phyloP scores from a whole-genome alignment of 2,888 invertebrate genomes.

The Tipula lateralis region DNA sequence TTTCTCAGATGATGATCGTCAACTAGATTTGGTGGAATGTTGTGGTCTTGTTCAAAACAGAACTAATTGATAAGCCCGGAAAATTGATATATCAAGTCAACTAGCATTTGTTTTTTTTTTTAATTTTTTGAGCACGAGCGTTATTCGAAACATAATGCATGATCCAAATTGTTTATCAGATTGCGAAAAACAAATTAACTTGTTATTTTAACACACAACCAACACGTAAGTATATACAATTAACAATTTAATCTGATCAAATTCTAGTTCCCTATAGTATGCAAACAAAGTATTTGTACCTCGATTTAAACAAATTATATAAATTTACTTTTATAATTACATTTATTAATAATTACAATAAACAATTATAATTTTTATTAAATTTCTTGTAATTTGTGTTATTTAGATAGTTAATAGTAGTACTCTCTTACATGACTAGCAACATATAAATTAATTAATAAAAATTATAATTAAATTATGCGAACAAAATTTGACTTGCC shows the following conservation, averaged over 20 bases:
- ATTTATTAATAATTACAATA: neutral
- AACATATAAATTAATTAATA: neutral
- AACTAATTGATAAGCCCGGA: no score
- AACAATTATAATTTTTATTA: neutral
- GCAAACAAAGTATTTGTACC: neutral
- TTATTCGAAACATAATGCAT: neutral
- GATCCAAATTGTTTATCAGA: neutral
- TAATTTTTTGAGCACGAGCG: no score
- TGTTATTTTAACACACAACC: neutral
- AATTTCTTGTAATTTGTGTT: neutral
- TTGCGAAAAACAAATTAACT: neutral
- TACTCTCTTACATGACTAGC: neutral
- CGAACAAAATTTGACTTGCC: neutral
- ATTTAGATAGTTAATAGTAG: neutral
- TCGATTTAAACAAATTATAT: neutral
- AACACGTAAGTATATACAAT: neutral
- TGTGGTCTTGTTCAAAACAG: no score
- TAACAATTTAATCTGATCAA: neutral
- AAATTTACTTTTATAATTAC: neutral
- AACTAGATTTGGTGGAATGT: no score
- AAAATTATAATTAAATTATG: conserved; percentile 2
- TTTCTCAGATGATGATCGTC: no score
- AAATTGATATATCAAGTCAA: no score
- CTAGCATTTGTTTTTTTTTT: no score
- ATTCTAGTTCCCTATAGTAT: neutral